Evolutionary conservation across 2,113 vertebrate species (phyloP).

Genomic region (Anguilla japonica): DNA sequence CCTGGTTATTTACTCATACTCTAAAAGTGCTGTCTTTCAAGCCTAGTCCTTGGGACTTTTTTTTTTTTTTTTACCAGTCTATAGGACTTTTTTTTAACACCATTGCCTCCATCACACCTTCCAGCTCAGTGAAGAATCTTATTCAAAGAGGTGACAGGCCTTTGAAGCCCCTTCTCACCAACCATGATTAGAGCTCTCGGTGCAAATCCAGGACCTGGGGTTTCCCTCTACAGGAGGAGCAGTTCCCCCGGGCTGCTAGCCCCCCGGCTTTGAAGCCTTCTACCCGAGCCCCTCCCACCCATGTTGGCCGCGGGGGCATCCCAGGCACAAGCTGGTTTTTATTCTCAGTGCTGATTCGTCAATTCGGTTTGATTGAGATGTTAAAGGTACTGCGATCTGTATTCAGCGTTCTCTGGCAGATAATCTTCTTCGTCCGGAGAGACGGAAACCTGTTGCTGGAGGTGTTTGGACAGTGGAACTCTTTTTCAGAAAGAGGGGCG

Average conservation of each 20-base stretch:
- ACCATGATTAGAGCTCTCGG: background rate
- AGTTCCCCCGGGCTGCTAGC: no score
- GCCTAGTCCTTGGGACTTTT: no score
- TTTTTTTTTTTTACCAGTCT: no score
- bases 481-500: background rate
- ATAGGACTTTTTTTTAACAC: no score
- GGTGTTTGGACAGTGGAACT: background rate
- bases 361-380: background rate
- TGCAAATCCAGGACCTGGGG: background rate
- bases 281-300: background rate
- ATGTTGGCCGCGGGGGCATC: background rate
- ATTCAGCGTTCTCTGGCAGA: background rate
- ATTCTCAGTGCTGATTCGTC: background rate
- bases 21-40: no score
- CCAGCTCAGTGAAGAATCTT: background rate
- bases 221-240: background rate
- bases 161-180: background rate
- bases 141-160: background rate
- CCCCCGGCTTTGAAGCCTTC: background rate
- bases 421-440: background rate
- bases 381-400: background rate
- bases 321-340: background rate
- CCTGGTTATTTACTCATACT: no score
- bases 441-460: background rate
- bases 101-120: background rate